Evolutionary conservation across 2,797 vertebrate species (phyloP).

Genomic region (Diceros bicornis): DNA sequence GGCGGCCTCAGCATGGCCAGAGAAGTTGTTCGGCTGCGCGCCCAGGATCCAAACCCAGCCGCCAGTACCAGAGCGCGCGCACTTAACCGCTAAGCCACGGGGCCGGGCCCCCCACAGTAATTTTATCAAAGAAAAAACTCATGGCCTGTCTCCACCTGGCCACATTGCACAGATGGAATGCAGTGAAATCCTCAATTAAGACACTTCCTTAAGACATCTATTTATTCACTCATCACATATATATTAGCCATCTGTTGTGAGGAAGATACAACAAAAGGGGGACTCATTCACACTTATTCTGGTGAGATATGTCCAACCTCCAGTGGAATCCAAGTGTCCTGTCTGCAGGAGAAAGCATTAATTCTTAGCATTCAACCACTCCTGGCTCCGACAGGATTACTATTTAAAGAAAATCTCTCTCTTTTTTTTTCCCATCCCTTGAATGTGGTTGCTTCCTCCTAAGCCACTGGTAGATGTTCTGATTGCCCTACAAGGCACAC

Average conservation of each 20-base stretch:
- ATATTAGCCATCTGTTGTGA: neutral
- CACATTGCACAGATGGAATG: neutral
- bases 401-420: neutral
- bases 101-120: neutral
- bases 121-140: constrained; percentile 13
- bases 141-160: neutral
- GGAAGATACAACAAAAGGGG: neutral
- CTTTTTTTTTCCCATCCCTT: neutral
- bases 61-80: no score
- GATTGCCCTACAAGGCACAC: neutral
- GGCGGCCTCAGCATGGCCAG: no score
- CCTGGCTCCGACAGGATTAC: neutral
- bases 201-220: neutral
- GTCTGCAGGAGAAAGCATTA: neutral
- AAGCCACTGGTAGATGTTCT: neutral
- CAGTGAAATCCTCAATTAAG: neutral
- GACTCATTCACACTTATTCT: neutral
- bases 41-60: no score
- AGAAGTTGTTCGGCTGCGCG: no score
- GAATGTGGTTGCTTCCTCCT: neutral
- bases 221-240: neutral
- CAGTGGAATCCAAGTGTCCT: neutral
- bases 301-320: neutral
- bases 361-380: neutral
- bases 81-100: no score